Evolutionary conservation across 2,888 invertebrate species (phyloP), one percentile per base, ranked within the genome.

Genomic region (Nezara viridula): DNA sequence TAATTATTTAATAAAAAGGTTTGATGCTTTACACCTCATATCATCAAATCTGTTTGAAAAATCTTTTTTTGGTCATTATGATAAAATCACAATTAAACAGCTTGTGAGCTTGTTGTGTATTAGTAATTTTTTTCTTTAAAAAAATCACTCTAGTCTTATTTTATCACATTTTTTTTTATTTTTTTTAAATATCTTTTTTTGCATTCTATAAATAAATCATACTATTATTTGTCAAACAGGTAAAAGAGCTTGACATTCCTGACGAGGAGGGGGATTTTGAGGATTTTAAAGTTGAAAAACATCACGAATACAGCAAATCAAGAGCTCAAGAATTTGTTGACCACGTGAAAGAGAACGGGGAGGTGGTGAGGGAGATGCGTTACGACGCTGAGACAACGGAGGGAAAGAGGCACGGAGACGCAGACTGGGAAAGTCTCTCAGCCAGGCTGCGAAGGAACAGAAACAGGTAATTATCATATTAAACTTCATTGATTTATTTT

Each of bases 301-400:
- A 93, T 90, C 96, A 95, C 92, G 94, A 94, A 90, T 95, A 94
- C 92, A 94, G 95, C 89, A 96, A 97, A 92, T 96, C 95, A 92
- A 95, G 96, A 89, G 96, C 97, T 92, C 97, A 97, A 93, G 96
- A 96, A 92, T 95, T 96, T 92, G 96, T 97, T 87, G 97, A 97
- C 93, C 96, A 97, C 93, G 94, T 97, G 93, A 96, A 96, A 92
- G 96, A 97, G 92, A 97, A 97, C 91, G 95, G 96, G 92, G 95
- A 96, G 92, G 94, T 97, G 92, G 96, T 95, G 91, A 95, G 96
- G 93, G 96, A 97, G 92, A 95, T 97, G 95, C 95, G 96, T 92
- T 92, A 91, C 90, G 91, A 92, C 90, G 91, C 91, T n/a, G 91
- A 91, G 89, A 91, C 91, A 86, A 96, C 96, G 93, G 97, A 97